Percentiles rank a stretch among this genome's conserved stretches.
Conservation (phyloP, 1,140 invertebrate genomes). For the Episyrphus balteatus region DNA sequence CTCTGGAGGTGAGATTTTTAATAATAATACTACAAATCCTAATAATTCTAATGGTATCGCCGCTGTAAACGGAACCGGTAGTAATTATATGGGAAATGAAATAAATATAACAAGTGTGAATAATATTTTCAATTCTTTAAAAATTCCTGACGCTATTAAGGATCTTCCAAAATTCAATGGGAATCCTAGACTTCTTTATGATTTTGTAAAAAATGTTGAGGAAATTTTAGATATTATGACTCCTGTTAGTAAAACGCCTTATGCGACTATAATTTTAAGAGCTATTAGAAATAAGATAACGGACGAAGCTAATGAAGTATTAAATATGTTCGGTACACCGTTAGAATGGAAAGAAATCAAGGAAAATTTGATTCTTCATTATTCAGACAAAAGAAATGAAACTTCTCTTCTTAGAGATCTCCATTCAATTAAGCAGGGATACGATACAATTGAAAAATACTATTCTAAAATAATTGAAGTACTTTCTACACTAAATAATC, state of each 20-base stretch:
- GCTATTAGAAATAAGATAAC: conserved; percentile 3
- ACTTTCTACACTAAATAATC: conserved; percentile 1
- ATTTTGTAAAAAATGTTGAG: conserved; percentile 4
- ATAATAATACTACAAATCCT: no score
- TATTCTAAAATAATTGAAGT: conserved; percentile 5
- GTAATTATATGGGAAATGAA: no score
- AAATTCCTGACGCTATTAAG: conserved; percentile 1
- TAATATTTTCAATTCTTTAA: no score
- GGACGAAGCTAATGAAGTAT: not conserved
- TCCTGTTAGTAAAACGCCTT: not conserved
- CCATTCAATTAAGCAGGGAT: not conserved
- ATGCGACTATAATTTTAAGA: not conserved
- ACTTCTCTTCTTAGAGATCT: not conserved
- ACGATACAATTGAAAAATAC: conserved; percentile 2
- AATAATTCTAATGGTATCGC: no score
- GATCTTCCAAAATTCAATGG: conserved; percentile 1
- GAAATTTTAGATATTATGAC: conserved; percentile 1
- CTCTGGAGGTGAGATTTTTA: no score
- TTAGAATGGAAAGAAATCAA: conserved; percentile 5
- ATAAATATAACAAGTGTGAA: no score
- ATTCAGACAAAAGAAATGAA: conserved; percentile 1
- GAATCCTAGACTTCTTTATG: no score
- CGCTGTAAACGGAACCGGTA: no score
- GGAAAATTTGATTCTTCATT: conserved; percentile 1
- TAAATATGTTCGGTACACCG: conserved; percentile 1